These are phyloP conservation scores for Sycobia sp. DNA, from an alignment of 1,140 invertebrate genomes.

Conservation along the genomic window DNA sequence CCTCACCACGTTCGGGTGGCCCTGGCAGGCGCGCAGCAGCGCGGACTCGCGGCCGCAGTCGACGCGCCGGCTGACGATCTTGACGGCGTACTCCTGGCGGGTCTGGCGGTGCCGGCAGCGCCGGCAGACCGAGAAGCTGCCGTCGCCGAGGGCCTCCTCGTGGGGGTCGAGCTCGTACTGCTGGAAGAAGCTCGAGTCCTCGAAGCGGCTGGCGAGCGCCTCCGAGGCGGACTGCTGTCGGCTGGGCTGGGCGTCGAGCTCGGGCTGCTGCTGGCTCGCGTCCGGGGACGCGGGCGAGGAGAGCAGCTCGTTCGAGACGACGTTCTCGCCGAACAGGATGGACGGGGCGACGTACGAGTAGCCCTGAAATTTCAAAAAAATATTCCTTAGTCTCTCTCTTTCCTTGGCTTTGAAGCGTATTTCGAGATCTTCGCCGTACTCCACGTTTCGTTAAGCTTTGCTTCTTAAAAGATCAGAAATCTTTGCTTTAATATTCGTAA, in stretches of 20 bases:
- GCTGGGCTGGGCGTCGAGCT: conserved; percentile 1
- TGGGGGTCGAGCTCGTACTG: conserved; percentile 77
- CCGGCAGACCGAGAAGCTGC: conserved; percentile 87
- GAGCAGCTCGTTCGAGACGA: conserved; percentile 71
- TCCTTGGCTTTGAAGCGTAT: too few species aligned
- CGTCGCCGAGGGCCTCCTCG: conserved; percentile 77
- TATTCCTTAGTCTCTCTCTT: background rate
- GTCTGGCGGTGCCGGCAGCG: conserved; percentile 79
- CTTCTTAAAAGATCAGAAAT: too few species aligned
- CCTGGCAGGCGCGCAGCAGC: conserved; percentile 80
- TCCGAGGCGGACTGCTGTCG: conserved; percentile 40
- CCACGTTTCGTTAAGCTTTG: too few species aligned
- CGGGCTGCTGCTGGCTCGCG: background rate
- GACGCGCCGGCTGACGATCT: conserved; percentile 83
- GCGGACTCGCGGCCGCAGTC: conserved; percentile 80
- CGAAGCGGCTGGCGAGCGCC: conserved; percentile 49
- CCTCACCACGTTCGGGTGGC: conserved; percentile 87
- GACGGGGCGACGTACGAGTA: conserved; percentile 96
- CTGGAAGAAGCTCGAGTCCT: conserved; percentile 86
- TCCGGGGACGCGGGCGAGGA: conserved; percentile 41
- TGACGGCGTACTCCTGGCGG: conserved; percentile 82
- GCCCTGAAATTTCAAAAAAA: conserved; percentile 62
- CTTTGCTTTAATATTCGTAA: too few species aligned
- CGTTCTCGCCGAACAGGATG: conserved; percentile 84
- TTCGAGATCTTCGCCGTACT: too few species aligned